Evolutionary conservation across 2,797 vertebrate species (phyloP).

Genomic region (Arnoldichthys spilopterus): DNA sequence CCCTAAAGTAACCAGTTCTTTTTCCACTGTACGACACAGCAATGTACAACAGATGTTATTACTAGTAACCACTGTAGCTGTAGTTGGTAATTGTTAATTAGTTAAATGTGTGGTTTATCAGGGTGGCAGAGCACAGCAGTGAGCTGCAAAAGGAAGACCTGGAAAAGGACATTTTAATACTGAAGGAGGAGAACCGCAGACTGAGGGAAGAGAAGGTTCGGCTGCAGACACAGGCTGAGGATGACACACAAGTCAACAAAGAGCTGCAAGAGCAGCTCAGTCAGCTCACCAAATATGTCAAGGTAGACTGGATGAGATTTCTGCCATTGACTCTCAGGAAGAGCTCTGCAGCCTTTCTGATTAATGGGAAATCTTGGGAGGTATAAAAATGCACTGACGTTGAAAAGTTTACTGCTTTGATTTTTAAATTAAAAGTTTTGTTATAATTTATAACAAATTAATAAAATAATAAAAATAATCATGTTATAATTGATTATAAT

Average conservation of each 20-base stretch:
- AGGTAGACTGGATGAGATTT: constrained; percentile 68
- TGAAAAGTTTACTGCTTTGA: too few relatives aligned
- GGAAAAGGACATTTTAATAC: constrained; percentile 79
- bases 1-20: too few relatives aligned
- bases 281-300: constrained; percentile 85
- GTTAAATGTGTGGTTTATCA: constrained; percentile 59
- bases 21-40: too few relatives aligned
- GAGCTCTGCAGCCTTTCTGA: background rate
- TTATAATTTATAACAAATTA: too few relatives aligned
- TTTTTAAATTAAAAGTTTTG: too few relatives aligned
- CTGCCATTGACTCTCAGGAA: background rate
- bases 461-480: too few relatives aligned
- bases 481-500: too few relatives aligned
- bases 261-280: constrained; percentile 85
- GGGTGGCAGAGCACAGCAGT: constrained; percentile 88
- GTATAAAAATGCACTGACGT: background rate
- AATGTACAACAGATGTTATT: too few relatives aligned
- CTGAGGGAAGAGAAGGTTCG: constrained; percentile 81
- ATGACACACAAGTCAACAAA: constrained; percentile 69
- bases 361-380: background rate
- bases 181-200: constrained; percentile 83
- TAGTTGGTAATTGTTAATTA: background rate
- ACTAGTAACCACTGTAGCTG: too few relatives aligned
- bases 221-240: constrained; percentile 80
- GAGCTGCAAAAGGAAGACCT: constrained; percentile 86